Percentiles rank a stretch among this genome's conserved stretches.
phyloP scores from a whole-genome alignment of 2,113 vertebrate species.

The Collichthys lucidus region DNA sequence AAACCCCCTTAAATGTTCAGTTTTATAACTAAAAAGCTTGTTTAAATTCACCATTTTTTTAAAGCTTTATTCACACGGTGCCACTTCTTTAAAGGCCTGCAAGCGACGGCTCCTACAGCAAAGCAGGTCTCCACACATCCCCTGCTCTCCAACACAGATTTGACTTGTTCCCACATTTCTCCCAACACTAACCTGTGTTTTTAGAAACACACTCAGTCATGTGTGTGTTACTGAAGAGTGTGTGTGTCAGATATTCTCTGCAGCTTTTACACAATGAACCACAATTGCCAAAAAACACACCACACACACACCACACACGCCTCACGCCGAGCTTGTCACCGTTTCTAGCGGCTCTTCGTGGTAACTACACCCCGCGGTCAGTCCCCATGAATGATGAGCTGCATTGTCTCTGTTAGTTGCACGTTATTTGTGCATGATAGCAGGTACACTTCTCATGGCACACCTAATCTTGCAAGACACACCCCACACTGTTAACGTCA shows the following conservation, averaged over 20 bases:
- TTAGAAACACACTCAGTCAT: neutral
- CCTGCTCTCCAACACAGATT: constrained; percentile 7
- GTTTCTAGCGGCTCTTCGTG: constrained; percentile 48
- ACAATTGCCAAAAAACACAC: constrained; percentile 55
- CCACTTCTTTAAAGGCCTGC: constrained; percentile 58
- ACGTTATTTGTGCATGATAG: neutral
- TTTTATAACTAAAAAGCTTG: neutral
- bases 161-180: neutral
- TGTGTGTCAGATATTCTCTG: neutral
- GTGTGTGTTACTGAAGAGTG: no score
- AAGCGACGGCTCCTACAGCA: no score
- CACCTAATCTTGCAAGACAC: constrained; percentile 69
- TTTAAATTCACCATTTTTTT: neutral
- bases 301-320: constrained; percentile 11
- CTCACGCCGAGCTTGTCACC: constrained; percentile 60
- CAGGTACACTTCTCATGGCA: constrained; percentile 1
- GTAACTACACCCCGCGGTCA: constrained; percentile 54
- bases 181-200: neutral
- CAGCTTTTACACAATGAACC: constrained; percentile 46
- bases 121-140: constrained; percentile 35
- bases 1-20: fast-evolving
- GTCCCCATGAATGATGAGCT: neutral
- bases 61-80: neutral
- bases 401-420: constrained; percentile 11
- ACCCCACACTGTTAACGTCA: constrained; percentile 46